phyloP scores from a whole-genome alignment of 2,113 vertebrate species.

The Spheniscus mendiculus region DNA sequence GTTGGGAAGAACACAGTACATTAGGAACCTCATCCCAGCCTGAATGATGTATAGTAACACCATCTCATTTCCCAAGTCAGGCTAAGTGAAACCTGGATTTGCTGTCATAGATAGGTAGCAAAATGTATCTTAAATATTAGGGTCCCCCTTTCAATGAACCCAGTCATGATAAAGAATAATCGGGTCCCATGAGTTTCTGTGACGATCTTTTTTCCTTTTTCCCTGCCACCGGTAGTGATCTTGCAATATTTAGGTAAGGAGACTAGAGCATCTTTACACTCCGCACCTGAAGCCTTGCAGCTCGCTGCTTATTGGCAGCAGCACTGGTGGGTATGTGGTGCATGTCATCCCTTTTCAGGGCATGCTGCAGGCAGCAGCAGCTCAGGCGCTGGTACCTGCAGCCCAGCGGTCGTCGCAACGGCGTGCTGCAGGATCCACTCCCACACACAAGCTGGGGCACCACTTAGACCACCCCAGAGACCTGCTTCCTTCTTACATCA shows the following conservation, averaged over 20 bases:
- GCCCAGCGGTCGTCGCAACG: accelerated
- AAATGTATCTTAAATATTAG: neutral
- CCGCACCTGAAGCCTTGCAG: neutral
- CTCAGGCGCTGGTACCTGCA: neutral
- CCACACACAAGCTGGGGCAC: neutral
- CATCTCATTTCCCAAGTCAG: neutral
- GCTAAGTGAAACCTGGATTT: neutral
- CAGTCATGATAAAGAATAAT: neutral
- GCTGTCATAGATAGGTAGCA: neutral
- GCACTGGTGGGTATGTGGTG: neutral
- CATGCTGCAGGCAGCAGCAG: neutral
- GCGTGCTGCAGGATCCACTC: neutral
- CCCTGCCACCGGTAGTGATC: accelerated
- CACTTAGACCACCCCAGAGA: neutral
- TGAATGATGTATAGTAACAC: neutral
- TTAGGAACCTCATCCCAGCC: neutral
- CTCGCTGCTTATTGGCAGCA: accelerated
- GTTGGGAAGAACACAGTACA: neutral
- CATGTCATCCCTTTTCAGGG: neutral
- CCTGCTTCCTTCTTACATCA: neutral
- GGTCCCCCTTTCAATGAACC: neutral
- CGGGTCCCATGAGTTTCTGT: neutral
- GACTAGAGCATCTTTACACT: neutral
- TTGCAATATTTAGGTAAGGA: neutral
- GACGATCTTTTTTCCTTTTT: neutral